Conservation (phyloP, 2,797 vertebrate species). For the Xenopus petersii region DNA sequence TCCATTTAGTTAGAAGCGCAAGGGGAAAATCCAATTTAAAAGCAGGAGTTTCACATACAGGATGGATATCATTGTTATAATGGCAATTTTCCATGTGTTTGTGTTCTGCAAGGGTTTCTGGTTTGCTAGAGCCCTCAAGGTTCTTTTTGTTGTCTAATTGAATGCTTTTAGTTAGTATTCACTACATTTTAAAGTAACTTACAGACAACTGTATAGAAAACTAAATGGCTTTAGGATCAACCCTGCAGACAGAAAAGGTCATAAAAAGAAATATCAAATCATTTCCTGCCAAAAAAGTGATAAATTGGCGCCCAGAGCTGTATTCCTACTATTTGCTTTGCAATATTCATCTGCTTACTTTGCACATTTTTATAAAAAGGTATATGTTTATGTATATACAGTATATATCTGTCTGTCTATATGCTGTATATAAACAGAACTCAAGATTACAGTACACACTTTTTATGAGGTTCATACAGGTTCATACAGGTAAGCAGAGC, state of each 20-base stretch:
- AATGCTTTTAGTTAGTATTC: constrained; percentile 33
- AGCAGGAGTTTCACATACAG: constrained; percentile 24
- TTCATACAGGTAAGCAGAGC: too few species aligned
- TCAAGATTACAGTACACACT: too few species aligned
- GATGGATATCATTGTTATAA: constrained; percentile 45
- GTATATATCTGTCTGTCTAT: too few species aligned
- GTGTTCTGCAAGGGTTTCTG: constrained; percentile 30
- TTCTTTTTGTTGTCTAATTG: constrained; percentile 39
- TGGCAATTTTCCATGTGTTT: constrained; percentile 33
- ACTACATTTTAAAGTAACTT: constrained; percentile 27
- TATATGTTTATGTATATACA: too few species aligned
- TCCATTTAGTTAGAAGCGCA: constrained; percentile 39
- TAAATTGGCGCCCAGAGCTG: constrained; percentile 10
- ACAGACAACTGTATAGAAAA: constrained; percentile 13
- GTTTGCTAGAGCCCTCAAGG: constrained; percentile 30
- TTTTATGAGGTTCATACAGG: too few species aligned
- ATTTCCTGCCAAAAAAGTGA: constrained; percentile 15
- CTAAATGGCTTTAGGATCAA: constrained; percentile 27
- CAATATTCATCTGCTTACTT: too few species aligned
- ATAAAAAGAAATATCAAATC: constrained; percentile 35
- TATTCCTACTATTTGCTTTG: not conserved
- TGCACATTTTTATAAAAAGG: too few species aligned
- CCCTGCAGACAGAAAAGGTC: constrained; percentile 26
- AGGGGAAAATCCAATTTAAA: constrained; percentile 44
- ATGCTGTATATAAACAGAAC: too few species aligned